Evolutionary conservation across 2,797 vertebrate species (phyloP).

Genomic region (Nothura maculosa): DNA sequence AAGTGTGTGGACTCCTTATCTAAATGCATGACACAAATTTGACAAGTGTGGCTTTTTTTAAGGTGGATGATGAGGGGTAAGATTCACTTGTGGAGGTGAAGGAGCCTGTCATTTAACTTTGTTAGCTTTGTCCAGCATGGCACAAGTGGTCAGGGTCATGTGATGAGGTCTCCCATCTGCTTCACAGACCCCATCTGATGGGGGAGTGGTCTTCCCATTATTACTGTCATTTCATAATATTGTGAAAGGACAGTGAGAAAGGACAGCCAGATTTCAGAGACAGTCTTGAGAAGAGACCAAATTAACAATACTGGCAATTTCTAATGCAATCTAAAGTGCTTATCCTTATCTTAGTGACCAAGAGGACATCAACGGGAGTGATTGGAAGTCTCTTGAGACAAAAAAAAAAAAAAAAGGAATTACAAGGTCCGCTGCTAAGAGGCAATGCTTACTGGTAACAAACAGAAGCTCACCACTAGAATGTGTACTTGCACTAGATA

Average conservation of each 20-base stretch:
- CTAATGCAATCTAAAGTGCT: not conserved
- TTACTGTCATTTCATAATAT: not conserved
- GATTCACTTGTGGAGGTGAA: not conserved
- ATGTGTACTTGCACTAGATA: not conserved
- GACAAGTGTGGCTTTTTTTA: rapidly evolving
- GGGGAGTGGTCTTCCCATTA: not conserved
- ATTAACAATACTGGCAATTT: not conserved
- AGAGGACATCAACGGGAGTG: not conserved
- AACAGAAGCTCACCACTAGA: not conserved
- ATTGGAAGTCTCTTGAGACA: not conserved
- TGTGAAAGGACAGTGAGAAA: not conserved
- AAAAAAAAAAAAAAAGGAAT: not conserved
- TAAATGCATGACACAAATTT: not conserved
- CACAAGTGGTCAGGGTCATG: rapidly evolving
- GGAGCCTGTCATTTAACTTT: not conserved
- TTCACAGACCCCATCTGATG: not conserved
- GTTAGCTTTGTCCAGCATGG: not conserved
- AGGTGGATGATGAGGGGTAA: not conserved
- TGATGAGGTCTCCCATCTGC: not conserved
- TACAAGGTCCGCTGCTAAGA: not conserved
- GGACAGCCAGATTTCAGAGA: not conserved
- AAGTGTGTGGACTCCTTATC: not conserved
- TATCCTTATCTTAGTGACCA: not conserved
- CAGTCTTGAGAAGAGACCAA: not conserved
- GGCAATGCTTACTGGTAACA: not conserved